A percentile compares a stretch with the other conserved stretches of the same genome.
phyloP scores from a whole-genome alignment of 30 jellyfish, hydroid and myxozoan species.

The Pelagia noctiluca region DNA sequence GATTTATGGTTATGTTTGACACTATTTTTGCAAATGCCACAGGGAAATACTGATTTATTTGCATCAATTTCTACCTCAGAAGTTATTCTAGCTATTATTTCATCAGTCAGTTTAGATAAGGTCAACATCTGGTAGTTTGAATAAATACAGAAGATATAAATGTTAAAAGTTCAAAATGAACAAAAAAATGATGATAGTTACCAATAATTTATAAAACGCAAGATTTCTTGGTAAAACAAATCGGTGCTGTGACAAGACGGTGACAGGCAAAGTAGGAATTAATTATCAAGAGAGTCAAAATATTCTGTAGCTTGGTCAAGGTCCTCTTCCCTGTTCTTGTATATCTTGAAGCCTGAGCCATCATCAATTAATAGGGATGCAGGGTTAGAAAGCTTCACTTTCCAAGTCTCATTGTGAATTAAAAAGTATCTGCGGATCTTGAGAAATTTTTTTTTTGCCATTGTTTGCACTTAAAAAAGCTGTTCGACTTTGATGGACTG shows the following conservation, averaged over 20 bases:
- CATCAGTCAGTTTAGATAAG: too few relatives aligned
- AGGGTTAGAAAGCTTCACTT: slow-evolving; percentile 1
- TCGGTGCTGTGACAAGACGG: slow-evolving; percentile 6
- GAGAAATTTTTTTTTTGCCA: background rate
- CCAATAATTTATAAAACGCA: background rate
- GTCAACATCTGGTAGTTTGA: too few relatives aligned
- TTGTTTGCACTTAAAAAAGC: background rate
- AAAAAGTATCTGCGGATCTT: slow-evolving; percentile 3
- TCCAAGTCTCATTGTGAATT: background rate
- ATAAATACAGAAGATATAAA: too few relatives aligned
- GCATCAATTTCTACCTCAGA: too few relatives aligned
- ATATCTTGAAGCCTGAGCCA: background rate
- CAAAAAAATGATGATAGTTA: background rate
- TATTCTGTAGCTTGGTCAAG: slow-evolving; percentile 5
- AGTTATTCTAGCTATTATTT: too few relatives aligned
- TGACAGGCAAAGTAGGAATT: background rate
- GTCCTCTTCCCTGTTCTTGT: background rate
- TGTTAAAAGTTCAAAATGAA: background rate
- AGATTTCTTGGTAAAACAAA: background rate
- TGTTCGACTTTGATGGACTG: background rate
- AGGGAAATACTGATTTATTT: too few relatives aligned
- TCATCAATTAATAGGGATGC: slow-evolving; percentile 1
- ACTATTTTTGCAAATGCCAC: background rate
- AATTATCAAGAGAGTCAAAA: background rate
- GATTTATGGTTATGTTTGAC: background rate